A percentile compares a stretch with the other conserved stretches of the same genome.
These are phyloP conservation scores for Oncorhynchus kisutch DNA, from an alignment of 2,113 vertebrate species.

Conservation along the genomic window DNA sequence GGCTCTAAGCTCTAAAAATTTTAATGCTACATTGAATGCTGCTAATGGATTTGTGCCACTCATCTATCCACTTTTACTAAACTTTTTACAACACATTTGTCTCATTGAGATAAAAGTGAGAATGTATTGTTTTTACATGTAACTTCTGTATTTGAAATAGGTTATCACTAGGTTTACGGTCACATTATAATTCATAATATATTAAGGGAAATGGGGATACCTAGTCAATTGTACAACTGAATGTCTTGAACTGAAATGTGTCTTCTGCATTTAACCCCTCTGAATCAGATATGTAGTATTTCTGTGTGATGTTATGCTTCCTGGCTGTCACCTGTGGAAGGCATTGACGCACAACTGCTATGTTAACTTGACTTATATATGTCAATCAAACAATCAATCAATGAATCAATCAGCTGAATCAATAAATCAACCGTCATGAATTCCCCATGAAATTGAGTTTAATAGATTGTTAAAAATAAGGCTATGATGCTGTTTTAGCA, in stretches of 20 bases:
- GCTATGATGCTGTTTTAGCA: constrained; percentile 74
- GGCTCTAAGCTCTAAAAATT: not conserved
- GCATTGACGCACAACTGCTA: not conserved
- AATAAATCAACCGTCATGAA: not conserved
- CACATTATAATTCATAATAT: too few relatives aligned
- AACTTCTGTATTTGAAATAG: not conserved
- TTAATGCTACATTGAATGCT: too few relatives aligned
- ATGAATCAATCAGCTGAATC: not conserved
- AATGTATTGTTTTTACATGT: not conserved
- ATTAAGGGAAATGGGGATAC: too few relatives aligned
- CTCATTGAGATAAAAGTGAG: not conserved
- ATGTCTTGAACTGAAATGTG: too few relatives aligned
- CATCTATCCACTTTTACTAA: not conserved
- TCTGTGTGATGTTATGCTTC: not conserved
- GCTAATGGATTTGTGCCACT: not conserved
- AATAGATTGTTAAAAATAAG: constrained; percentile 80
- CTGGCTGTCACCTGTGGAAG: not conserved
- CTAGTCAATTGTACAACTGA: too few relatives aligned
- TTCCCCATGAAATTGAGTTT: constrained; percentile 73
- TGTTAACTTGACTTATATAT: not conserved
- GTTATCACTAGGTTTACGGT: not conserved
- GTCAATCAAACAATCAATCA: not conserved
- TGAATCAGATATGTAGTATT: not conserved
- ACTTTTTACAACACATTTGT: not conserved
- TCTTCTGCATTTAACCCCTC: too few relatives aligned